These are phyloP conservation scores for Aphis craccivora DNA, from an alignment of 1,140 invertebrate genomes.

Conservation along the genomic window DNA sequence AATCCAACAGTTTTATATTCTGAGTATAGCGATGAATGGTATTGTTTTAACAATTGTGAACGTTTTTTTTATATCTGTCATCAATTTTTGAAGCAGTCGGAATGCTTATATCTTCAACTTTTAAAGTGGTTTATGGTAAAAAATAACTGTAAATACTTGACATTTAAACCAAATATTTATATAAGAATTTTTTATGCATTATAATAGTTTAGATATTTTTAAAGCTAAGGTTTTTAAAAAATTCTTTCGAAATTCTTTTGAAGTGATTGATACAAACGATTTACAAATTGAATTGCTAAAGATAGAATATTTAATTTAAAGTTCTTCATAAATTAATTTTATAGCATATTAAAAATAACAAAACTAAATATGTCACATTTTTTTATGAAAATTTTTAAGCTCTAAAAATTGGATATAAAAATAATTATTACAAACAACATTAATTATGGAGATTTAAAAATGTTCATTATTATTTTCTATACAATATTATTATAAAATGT, in stretches of 20 bases:
- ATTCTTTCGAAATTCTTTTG: too few species aligned
- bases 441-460: not conserved
- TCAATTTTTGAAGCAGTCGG: not conserved
- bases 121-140: not conserved
- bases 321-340: not conserved
- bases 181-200: not conserved
- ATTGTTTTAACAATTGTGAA: not conserved
- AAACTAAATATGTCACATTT: not conserved
- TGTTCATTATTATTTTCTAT: not conserved
- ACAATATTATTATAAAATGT: not conserved
- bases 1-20: not conserved
- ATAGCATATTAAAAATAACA: not conserved
- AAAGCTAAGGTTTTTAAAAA: too few species aligned
- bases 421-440: not conserved
- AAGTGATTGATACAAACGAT: too few species aligned
- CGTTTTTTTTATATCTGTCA: not conserved
- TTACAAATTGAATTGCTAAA: too few species aligned
- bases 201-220: too few species aligned
- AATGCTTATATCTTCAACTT: not conserved
- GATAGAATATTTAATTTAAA: too few species aligned
- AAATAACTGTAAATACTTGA: not conserved
- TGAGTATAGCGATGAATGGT: not conserved
- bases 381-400: not conserved
- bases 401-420: not conserved
- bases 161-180: too few species aligned